Base-by-base conservation (phyloP, 2,113 vertebrate species). In the Patagioenas fasciata region DNA sequence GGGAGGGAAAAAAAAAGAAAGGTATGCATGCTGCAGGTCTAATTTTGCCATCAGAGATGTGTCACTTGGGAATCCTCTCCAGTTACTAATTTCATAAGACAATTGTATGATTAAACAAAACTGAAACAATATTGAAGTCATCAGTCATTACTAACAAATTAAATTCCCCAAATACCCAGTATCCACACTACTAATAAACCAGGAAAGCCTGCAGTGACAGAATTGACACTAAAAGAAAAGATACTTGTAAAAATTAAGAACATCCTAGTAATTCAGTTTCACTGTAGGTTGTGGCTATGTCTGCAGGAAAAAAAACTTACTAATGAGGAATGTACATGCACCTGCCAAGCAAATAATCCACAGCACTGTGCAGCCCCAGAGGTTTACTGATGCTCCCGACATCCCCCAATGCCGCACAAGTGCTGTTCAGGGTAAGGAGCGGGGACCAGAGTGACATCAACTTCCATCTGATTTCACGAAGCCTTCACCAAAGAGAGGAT, bases 391-490 rank as follows among this genome's bases (percentile, higher is more conserved):
- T 15, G 42, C 50, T 58, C 48, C 36, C 1, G 0, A 32, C 13
- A 10, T 3, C 38, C 48, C 48, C 77, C 13, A 18, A 53, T 38
- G 38, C 51, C 1, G 0, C 3, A 8, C 10, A 14, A 15, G 31
- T 15, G 42, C 42, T 42, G 42, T 42, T 42, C 42, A 42, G 42
- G 42, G 42, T 42, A 15, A 26, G 42, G 32, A 36, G 8, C 32
- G 23, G 23, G 29, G 56, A 50, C 5, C 0, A 7, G 4, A 23
- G 44, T 0, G 9, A 53, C 2, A 25, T 28, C 48, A 9, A 3
- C 31, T 66, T 57, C 25, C 24, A 13, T 1, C 5, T 7, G 54
- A 34, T n/a, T n/a, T 18, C 54, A 34, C 25, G 54, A n/a, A 23
- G 26, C n/a, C 15, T 12, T 53, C 29, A 9, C 15, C 40, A 60